Evolutionary conservation across 1,140 invertebrate species (phyloP).

Genomic region (Holotrichia oblita): DNA sequence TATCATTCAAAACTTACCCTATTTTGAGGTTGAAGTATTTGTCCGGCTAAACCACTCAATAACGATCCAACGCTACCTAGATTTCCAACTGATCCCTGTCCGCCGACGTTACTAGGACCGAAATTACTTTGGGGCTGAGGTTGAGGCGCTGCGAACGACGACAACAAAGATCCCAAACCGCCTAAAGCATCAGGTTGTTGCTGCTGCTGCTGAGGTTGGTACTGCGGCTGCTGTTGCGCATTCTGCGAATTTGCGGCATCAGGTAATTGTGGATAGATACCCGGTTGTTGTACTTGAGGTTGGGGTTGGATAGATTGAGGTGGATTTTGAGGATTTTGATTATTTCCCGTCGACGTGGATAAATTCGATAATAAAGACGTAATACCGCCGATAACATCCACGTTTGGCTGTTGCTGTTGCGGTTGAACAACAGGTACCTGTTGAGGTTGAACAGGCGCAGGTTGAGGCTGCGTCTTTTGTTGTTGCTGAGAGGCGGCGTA

Average conservation of each 20-base stretch:
- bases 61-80: slow-evolving; percentile 55
- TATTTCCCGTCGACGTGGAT: not conserved
- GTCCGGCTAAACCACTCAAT: slow-evolving; percentile 52
- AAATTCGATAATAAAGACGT: slow-evolving; percentile 8
- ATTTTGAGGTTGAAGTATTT: slow-evolving; percentile 44
- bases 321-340: slow-evolving; percentile 10
- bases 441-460: not conserved
- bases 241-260: slow-evolving; percentile 31
- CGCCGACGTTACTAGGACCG: slow-evolving; percentile 49
- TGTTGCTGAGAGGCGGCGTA: not conserved
- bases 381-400: slow-evolving; percentile 7
- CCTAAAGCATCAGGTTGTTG: slow-evolving; percentile 32
- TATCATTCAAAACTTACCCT: no score
- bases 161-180: slow-evolving; percentile 24
- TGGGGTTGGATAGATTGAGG: not conserved
- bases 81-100: slow-evolving; percentile 55
- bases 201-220: slow-evolving; percentile 19
- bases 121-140: slow-evolving; percentile 43
- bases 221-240: not conserved
- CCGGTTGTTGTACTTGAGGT: slow-evolving; percentile 38
- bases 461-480: not conserved
- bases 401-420: not conserved
- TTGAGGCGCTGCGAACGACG: slow-evolving; percentile 44
- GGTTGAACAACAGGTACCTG: not conserved
- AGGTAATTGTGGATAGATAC: not conserved